Percentiles rank a stretch among this genome's conserved stretches.
phyloP scores from a whole-genome alignment of 2,113 vertebrate genomes.

The Fregata magnificens region DNA sequence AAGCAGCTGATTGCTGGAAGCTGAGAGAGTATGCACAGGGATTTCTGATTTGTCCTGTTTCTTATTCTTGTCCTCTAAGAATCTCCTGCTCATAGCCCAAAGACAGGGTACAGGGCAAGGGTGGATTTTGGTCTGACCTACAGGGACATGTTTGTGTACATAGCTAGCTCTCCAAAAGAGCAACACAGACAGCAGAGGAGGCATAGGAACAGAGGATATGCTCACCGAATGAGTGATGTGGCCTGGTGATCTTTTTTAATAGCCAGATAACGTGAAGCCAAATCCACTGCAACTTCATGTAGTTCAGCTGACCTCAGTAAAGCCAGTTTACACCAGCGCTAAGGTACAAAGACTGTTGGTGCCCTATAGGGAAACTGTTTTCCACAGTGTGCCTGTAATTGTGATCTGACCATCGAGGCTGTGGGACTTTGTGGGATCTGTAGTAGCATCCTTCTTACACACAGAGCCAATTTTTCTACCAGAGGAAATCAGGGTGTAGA shows the following conservation, averaged over 20 bases:
- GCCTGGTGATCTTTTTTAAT: not conserved
- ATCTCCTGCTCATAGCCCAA: not conserved
- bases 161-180: not conserved
- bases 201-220: not conserved
- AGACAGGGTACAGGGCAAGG: not conserved
- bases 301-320: not conserved
- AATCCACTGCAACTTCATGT: not conserved
- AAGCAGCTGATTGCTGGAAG: slow-evolving; percentile 47
- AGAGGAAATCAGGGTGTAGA: not conserved
- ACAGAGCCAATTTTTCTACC: not conserved
- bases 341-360: not conserved
- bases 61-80: not conserved
- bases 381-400: not conserved
- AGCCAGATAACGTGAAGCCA: not conserved
- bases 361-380: not conserved
- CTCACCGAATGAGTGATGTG: not conserved
- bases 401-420: not conserved
- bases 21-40: not conserved
- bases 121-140: not conserved
- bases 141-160: not conserved
- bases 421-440: not conserved
- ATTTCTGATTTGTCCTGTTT: slow-evolving; percentile 4
- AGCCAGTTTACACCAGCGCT: not conserved
- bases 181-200: not conserved
- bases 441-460: not conserved